Evolutionary conservation across 2,888 invertebrate species (phyloP).

Genomic region (Subacronicta megacephala): DNA sequence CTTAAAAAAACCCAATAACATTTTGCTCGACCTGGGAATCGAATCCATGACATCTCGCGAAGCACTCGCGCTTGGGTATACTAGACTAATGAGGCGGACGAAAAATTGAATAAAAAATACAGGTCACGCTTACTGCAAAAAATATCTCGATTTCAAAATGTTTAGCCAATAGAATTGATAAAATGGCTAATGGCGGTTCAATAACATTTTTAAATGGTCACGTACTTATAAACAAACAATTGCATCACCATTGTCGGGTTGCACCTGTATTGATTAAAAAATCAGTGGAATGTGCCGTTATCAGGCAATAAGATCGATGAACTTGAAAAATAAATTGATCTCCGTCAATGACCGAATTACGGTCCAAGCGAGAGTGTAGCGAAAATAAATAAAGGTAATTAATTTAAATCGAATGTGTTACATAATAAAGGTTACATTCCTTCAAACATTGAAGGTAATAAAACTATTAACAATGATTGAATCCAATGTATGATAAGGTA

Average conservation of each 20-base stretch:
- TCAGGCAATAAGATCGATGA: conserved; percentile 41
- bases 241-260: conserved; percentile 21
- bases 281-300: conserved; percentile 39
- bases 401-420: conserved; percentile 24
- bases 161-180: conserved; percentile 4
- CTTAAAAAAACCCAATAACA: no score
- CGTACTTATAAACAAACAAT: conserved; percentile 28
- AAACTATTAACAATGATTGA: no score
- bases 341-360: conserved; percentile 51
- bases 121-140: not conserved
- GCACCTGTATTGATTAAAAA: conserved; percentile 23
- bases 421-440: conserved; percentile 24
- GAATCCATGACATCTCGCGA: no score
- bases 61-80: no score
- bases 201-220: conserved; percentile 15
- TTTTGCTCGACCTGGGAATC: no score
- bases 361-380: conserved; percentile 17
- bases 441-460: conserved; percentile 23
- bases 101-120: not conserved
- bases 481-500: no score
- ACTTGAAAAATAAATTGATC: conserved; percentile 48
- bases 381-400: conserved; percentile 29
- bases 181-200: conserved; percentile 16
- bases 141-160: conserved; percentile 4
- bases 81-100: no score